phyloP scores from a whole-genome alignment of 1,140 invertebrate species.

The Himalopsyche phryganea region DNA sequence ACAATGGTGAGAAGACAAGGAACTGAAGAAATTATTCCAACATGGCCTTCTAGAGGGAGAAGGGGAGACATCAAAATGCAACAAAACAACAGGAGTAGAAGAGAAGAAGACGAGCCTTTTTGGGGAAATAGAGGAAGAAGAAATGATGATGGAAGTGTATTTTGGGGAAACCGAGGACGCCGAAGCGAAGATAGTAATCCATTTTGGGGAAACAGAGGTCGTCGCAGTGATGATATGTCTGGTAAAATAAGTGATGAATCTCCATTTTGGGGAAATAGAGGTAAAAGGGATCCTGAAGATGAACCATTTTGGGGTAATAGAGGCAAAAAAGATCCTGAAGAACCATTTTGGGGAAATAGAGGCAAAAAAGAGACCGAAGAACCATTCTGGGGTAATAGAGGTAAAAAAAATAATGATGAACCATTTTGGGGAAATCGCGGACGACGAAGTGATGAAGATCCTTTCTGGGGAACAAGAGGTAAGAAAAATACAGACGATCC shows the following conservation, averaged over 20 bases:
- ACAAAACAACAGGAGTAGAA: slow-evolving; percentile 39
- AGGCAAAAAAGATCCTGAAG: slow-evolving; percentile 23
- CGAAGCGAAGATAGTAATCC: slow-evolving; percentile 36
- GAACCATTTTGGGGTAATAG: slow-evolving; percentile 33
- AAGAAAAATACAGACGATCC: slow-evolving; percentile 25
- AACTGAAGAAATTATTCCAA: slow-evolving; percentile 20
- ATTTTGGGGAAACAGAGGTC: slow-evolving; percentile 41
- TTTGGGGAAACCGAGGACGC: slow-evolving; percentile 42
- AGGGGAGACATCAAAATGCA: background rate
- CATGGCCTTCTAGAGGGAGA: slow-evolving; percentile 19
- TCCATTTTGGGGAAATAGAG: slow-evolving; percentile 23
- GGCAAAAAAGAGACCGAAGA: slow-evolving; percentile 18
- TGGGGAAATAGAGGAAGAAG: slow-evolving; percentile 40
- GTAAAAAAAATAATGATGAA: slow-evolving; percentile 21
- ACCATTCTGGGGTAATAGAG: slow-evolving; percentile 29
- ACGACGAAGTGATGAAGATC: slow-evolving; percentile 27
- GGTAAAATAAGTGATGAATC: no score
- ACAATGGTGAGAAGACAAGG: slow-evolving; percentile 1
- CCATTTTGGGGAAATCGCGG: slow-evolving; percentile 42
- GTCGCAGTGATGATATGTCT: slow-evolving; percentile 34
- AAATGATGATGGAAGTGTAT: slow-evolving; percentile 34
- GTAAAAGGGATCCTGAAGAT: slow-evolving; percentile 10
- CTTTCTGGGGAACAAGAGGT: slow-evolving; percentile 42
- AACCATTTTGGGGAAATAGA: slow-evolving; percentile 29
- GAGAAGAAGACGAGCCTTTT: slow-evolving; percentile 34